phyloP scores from a whole-genome alignment of 1,140 invertebrate species.

The Caenorhabditis latens region DNA sequence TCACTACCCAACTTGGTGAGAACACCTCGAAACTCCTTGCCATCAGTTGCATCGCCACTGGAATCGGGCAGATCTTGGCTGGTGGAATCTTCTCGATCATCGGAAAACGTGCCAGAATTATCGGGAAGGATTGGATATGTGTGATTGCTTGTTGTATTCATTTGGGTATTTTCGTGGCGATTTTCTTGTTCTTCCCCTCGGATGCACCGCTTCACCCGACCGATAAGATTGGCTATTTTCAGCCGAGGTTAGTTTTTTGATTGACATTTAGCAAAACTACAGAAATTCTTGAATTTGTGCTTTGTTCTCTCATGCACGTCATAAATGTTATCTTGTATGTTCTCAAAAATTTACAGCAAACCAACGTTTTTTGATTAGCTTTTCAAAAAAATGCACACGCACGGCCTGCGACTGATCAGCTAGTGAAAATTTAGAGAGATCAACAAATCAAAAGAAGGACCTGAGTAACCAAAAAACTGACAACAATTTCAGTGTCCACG shows the following conservation, averaged over 20 bases:
- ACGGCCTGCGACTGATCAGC: too few relatives aligned
- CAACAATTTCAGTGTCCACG: background rate
- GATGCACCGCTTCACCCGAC: constrained; percentile 29
- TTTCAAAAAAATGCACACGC: too few relatives aligned
- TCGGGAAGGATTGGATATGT: constrained; percentile 26
- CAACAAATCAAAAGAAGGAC: too few relatives aligned
- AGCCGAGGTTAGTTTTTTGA: background rate
- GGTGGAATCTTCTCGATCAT: constrained; percentile 5
- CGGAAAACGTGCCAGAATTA: background rate
- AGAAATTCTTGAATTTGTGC: too few relatives aligned
- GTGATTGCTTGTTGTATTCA: constrained; percentile 8
- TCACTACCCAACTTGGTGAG: background rate
- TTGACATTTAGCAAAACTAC: too few relatives aligned
- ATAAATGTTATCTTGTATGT: too few relatives aligned
- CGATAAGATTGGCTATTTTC: background rate
- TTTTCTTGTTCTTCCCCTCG: constrained; percentile 18
- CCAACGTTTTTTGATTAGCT: too few relatives aligned
- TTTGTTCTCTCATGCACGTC: too few relatives aligned
- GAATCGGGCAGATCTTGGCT: constrained; percentile 29
- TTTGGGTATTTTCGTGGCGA: background rate
- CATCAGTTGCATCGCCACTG: constrained; percentile 12
- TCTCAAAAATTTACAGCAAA: too few relatives aligned
- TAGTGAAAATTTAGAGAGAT: too few relatives aligned
- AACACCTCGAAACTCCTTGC: constrained; percentile 17
- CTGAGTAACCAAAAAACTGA: too few relatives aligned